Evolutionary conservation across 2,888 invertebrate genomes (phyloP).

Genomic region (Noctua pronuba): DNA sequence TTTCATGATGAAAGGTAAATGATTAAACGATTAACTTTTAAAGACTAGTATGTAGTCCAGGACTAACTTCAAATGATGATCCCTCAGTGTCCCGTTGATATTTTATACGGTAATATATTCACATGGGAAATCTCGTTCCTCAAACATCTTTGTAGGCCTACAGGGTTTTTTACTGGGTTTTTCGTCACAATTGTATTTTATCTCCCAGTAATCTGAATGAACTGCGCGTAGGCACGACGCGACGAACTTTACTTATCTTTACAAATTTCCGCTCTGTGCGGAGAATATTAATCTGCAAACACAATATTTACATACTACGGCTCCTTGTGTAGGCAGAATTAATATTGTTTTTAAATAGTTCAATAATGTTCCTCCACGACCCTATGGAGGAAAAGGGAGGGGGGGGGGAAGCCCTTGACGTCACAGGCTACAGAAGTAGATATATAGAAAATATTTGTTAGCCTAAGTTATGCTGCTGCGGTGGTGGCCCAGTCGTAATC

Average conservation of each 20-base stretch:
- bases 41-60: neutral
- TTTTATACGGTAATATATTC: conserved; percentile 20
- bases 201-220: conserved; percentile 10
- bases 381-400: no score
- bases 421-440: neutral
- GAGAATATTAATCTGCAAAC: conserved; percentile 1
- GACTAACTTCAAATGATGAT: conserved; percentile 11
- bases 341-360: neutral
- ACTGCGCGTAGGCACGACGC: neutral
- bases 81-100: neutral
- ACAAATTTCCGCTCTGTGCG: neutral
- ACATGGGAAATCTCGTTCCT: neutral
- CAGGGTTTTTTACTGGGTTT: conserved; percentile 17
- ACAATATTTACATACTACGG: neutral
- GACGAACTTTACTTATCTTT: neutral
- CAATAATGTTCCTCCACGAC: no score
- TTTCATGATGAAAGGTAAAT: conserved; percentile 67
- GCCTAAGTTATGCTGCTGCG: neutral
- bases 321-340: neutral
- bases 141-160: neutral
- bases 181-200: conserved; percentile 8
- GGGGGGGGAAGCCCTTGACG: neutral
- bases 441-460: neutral
- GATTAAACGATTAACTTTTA: neutral
- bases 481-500: neutral